Evolutionary conservation across 2,888 invertebrate species (phyloP).

Genomic region (Neoscelio sp.): DNA sequence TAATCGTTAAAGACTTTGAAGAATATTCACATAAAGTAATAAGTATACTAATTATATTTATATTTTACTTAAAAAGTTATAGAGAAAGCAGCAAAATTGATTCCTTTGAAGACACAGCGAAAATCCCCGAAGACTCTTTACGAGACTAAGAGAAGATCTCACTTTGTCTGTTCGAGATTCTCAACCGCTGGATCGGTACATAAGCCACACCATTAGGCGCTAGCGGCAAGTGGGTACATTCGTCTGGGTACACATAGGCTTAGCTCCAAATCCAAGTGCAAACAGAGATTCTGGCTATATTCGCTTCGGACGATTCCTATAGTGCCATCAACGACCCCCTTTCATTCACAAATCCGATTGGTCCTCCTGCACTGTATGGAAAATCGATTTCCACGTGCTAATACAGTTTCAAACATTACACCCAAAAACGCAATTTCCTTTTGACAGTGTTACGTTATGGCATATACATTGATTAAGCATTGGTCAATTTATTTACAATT

Average conservation of each 20-base stretch:
- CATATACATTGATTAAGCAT: no score
- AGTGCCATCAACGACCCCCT: conserved; percentile 52
- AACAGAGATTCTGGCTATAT: conserved; percentile 76
- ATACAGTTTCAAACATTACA: conserved; percentile 7
- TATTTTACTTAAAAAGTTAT: conserved; percentile 18
- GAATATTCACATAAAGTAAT: conserved; percentile 1
- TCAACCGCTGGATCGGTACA: conserved; percentile 73
- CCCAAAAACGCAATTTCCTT: conserved; percentile 1
- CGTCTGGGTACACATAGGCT: conserved; percentile 81
- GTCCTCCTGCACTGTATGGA: conserved; percentile 37
- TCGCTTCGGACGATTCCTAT: conserved; percentile 60
- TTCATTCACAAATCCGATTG: conserved; percentile 57
- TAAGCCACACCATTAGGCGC: conserved; percentile 79
- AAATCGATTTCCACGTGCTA: conserved; percentile 53
- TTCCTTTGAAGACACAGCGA: conserved; percentile 23
- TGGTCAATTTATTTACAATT: no score
- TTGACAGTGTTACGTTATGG: not conserved
- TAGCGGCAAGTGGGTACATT: conserved; percentile 80
- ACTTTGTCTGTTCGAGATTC: conserved; percentile 65
- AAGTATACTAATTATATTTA: conserved; percentile 11
- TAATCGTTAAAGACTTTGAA: no score
- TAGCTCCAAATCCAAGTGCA: conserved; percentile 80
- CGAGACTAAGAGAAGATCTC: conserved; percentile 55
- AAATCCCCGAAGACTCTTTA: conserved; percentile 55
- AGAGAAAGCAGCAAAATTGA: conserved; percentile 14